A percentile compares a stretch with the other conserved stretches of the same genome.
Conservation (phyloP, 2,113 vertebrate genomes). For the Etia nguti region DNA sequence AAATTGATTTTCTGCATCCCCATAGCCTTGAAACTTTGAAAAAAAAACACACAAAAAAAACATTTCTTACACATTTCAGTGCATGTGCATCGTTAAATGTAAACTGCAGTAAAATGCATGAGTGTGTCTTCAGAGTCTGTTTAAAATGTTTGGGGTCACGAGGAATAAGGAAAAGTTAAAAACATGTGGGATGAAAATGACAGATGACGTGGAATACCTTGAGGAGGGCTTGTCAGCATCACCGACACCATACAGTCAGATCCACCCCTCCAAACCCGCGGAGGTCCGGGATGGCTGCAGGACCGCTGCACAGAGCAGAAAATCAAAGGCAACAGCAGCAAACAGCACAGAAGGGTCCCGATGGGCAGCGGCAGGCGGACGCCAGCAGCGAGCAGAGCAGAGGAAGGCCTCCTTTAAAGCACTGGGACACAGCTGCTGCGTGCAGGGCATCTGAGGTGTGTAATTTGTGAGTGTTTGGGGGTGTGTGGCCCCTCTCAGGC, state of each 20-base stretch:
- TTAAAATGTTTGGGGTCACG: not conserved
- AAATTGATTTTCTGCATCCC: fast-evolving
- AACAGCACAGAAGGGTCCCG: conserved; percentile 11
- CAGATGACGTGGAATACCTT: conserved; percentile 45
- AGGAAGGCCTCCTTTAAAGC: not conserved
- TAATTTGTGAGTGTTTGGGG: not conserved
- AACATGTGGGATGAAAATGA: conserved; percentile 17
- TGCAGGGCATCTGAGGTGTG: conserved; percentile 19
- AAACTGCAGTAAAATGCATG: not conserved
- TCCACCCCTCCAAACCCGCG: conserved; percentile 4
- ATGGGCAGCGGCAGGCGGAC: not conserved
- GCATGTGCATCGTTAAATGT: not conserved
- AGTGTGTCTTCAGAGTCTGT: not conserved
- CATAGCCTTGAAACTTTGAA: not conserved
- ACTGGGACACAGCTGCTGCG: conserved; percentile 46
- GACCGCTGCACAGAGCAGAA: conserved; percentile 10
- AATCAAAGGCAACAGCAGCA: conserved; percentile 59
- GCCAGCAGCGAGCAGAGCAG: not conserved
- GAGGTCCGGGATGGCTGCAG: conserved; percentile 21
- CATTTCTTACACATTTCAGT: not conserved
- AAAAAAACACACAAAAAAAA: not conserved
- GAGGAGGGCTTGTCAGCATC: conserved; percentile 53
- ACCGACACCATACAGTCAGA: not conserved
- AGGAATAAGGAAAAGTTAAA: not conserved
- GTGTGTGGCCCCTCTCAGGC: conserved; percentile 31